Base-by-base conservation (phyloP, 2,113 vertebrate species). In the Pholis gunnellus region DNA sequence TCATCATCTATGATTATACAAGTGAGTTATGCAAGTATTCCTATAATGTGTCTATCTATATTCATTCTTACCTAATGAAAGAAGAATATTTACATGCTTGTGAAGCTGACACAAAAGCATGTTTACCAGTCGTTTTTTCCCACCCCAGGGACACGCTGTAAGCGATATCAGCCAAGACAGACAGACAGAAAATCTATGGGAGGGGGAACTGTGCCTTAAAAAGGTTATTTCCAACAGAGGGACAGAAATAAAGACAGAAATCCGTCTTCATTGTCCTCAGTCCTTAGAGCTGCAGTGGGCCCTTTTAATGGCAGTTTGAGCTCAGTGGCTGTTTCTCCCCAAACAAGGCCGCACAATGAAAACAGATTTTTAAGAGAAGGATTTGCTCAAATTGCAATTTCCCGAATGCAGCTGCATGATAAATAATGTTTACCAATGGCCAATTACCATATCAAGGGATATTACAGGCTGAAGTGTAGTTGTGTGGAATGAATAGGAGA, bases 371-470 rank as follows among this genome's bases (percentile, higher is more conserved):
- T 78, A 60, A 81, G 65, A 72, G 88, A 85, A 50, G 67, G 79
- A 90, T 90, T 85, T 88, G 57, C 81, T 83, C 46, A 90, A 90
- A 85, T 84, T 81, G 78, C 75, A 75, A 84, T 92, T 91, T 88
- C 73, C 73, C 25, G 52, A 70, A 57, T 31, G 34, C 60, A 72
- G 71, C 81, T 84, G 85, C 65, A 70, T 84, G 84, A 86, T 79
- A 89, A 75, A 91, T 90, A 81, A 84, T 92, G 88, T 91, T 93
- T 92, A 88, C 81, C 60, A 80, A 80, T 63, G 65, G 85, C 74
- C 87, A 86, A 88, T 92, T 91, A 88, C 84, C 89, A 92, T 87
- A 87, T 91, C 71, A 86, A 83, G 78, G 75, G 65, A 72, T 77
- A 87, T 87, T 83, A 86, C 78, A 13, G 59, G 77, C 83, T 79